Evolutionary conservation across 1,140 invertebrate genomes (phyloP), one percentile per base, ranked within the genome.

Genomic region (Apis florea): DNA sequence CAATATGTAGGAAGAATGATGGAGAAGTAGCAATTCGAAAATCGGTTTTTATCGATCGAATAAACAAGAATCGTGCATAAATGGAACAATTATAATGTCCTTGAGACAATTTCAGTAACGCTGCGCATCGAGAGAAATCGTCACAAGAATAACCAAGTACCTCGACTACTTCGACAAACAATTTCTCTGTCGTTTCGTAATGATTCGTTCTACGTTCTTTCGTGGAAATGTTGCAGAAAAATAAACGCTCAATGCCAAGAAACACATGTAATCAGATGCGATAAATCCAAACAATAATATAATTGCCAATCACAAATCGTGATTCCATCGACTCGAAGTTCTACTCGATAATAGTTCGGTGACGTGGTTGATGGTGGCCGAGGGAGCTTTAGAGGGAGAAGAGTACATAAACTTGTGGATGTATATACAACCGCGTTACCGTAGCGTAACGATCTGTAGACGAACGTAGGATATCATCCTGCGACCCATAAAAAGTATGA

Each of bases 401-500:
- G 13, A 58, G 63, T 59, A 51, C 40, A 53, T 75, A 68, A 81
- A 81, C 21, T 80, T 74, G 15, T 74, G 53, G 53, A 40, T 40
- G n/a, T n/a, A 54, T 80, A 54, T 54, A 80, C 31, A 54, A 12
- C 40, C 26, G 31, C 8, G 64, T 82, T 74, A 74, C 56, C 49
- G 17, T 26, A 56, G 24, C 59, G 79, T 73, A 81, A 77, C 56
- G 49, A 70, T 21, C 73, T 61, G 73, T 68, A 69, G 72, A 77
- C 54, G 79, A 69, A 77, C 49, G n/a, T 77, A 82, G 66, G 66
- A 82, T 77, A 59, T 63, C 56, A 70, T 61, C 66, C 53, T 58
- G 71, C 40, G 58, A 19, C 81, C 10, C 26, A 47, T 59, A 86
- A 87, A 86, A 90, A 87, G 58, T 76, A 59, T 59, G 79, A 76